These are phyloP conservation scores for Passerina amoena DNA, from an alignment of 2,113 vertebrate species.

Conservation along the genomic window DNA sequence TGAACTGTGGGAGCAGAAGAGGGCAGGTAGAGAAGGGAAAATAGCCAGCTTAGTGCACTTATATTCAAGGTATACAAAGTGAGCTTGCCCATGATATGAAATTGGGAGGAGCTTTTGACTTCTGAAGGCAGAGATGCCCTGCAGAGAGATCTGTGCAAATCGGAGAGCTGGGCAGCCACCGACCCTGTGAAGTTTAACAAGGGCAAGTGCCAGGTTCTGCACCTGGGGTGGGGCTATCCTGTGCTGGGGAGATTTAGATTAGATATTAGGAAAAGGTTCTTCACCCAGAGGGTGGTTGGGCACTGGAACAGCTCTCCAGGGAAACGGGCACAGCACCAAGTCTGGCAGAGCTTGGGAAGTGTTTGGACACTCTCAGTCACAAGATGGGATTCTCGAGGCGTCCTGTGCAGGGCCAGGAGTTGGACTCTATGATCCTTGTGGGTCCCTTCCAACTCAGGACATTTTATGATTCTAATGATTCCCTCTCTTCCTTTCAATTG, in stretches of 20 bases:
- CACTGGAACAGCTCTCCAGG: neutral
- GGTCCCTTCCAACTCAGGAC: neutral
- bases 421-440: neutral
- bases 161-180: neutral
- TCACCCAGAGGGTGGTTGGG: neutral
- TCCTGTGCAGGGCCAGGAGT: neutral
- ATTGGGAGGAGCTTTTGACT: neutral
- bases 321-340: neutral
- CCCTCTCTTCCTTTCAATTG: neutral
- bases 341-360: neutral
- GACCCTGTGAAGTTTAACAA: neutral
- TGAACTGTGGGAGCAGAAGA: neutral
- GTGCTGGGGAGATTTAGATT: neutral
- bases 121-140: neutral
- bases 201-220: neutral
- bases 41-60: rapidly evolving
- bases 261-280: neutral
- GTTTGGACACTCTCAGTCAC: neutral
- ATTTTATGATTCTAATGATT: neutral
- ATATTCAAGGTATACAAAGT: neutral
- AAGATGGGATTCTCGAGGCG: rapidly evolving
- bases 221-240: neutral
- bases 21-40: neutral
- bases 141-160: neutral
- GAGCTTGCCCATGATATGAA: neutral